Conservation (phyloP, 2,888 invertebrate species). For the Himalopsyche kuldschensis region DNA sequence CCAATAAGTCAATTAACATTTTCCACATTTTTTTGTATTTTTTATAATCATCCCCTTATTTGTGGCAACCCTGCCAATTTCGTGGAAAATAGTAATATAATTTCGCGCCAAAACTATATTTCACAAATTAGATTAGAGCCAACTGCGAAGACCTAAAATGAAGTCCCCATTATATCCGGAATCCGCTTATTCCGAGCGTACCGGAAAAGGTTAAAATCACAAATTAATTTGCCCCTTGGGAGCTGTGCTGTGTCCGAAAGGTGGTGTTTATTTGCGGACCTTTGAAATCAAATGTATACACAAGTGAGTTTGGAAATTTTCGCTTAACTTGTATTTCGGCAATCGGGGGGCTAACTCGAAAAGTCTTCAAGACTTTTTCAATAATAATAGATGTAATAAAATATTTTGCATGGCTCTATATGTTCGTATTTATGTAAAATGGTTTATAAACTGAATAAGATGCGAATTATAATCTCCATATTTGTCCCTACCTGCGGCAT, state of each 20-base stretch:
- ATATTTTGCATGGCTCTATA: no score
- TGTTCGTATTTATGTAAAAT: no score
- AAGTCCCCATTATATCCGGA: neutral
- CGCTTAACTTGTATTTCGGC: neutral
- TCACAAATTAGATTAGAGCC: neutral
- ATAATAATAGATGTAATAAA: no score
- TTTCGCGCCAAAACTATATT: neutral
- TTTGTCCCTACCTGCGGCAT: no score
- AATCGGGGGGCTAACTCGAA: neutral
- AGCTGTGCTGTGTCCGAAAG: neutral
- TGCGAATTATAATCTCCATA: no score
- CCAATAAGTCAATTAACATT: no score
- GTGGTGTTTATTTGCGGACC: neutral
- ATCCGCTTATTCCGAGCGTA: neutral
- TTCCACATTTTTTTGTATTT: no score
- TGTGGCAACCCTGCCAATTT: neutral
- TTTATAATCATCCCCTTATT: neutral
- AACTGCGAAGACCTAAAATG: neutral
- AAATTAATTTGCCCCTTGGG: neutral
- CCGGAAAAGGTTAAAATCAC: neutral
- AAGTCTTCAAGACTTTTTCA: neutral
- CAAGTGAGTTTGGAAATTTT: neutral
- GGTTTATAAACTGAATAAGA: no score
- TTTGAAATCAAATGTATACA: neutral
- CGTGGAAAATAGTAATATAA: neutral